These are phyloP conservation scores for Phaedon cochleariae DNA, from an alignment of 2,888 invertebrate species.

Conservation along the genomic window DNA sequence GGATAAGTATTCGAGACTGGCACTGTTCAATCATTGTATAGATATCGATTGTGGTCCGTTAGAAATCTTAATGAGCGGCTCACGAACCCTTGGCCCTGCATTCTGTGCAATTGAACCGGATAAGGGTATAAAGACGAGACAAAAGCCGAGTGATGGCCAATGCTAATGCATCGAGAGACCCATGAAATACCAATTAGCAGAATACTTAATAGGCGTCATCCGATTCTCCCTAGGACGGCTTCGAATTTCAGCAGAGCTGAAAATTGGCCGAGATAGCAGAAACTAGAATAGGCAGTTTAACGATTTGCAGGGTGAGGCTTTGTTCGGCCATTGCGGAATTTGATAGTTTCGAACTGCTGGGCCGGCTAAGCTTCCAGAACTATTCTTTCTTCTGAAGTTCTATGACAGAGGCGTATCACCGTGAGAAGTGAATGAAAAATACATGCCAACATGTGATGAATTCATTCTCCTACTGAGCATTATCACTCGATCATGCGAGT, in stretches of 20 bases:
- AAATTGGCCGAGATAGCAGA: slow-evolving; percentile 52
- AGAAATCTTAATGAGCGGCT: no score
- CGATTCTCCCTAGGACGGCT: slow-evolving; percentile 38
- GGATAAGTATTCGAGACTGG: no score
- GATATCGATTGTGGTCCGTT: no score
- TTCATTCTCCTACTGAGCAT: no score
- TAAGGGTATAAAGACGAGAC: background rate
- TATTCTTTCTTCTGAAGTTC: background rate
- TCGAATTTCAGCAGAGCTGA: slow-evolving; percentile 44
- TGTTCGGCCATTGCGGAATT: slow-evolving; percentile 47
- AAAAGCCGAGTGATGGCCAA: slow-evolving; percentile 5
- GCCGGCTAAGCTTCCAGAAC: background rate
- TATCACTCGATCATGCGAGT: no score
- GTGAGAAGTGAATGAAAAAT: no score
- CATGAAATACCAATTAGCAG: slow-evolving; percentile 17
- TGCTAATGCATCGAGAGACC: slow-evolving; percentile 12
- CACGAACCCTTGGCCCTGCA: background rate
- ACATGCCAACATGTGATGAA: no score
- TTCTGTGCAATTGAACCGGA: background rate
- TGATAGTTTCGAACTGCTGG: slow-evolving; percentile 1
- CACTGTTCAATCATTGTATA: no score
- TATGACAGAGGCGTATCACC: background rate
- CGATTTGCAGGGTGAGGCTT: slow-evolving; percentile 37
- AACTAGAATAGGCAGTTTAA: slow-evolving; percentile 51
- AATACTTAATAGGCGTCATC: slow-evolving; percentile 18